Base-by-base conservation (phyloP, 2,113 vertebrate genomes). In the Sebastes schlegelii region DNA sequence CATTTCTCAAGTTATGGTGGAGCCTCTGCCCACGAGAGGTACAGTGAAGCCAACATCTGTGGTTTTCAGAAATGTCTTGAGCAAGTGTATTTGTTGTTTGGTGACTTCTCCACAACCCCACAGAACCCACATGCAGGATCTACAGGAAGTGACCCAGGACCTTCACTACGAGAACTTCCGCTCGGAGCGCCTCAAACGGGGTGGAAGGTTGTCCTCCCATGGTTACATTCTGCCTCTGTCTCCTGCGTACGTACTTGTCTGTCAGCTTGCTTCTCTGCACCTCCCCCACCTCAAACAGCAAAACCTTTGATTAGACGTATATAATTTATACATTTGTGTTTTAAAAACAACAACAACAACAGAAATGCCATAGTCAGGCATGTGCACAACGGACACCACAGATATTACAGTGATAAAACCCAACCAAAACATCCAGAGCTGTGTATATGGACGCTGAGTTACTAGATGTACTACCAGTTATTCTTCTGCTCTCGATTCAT, bases 111-210 rank as follows among this genome's bases (percentile, higher is more conserved):
- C 46, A 4, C 2, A 14, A 21, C 66, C 79, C 55, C 70, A 2
- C 91, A 99, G 98, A 85, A 99, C 98, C 26, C 98, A 99, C 74
- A 99, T 99, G 98, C 98, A 99, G 83, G 98, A 99, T 65, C 97
- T 99, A 13, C 98, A 99, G 94, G 98, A 99, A 88, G 98, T 99
- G 83, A 99, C 98, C 81, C 98, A 99, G 95, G 98, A 99, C 89
- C 97, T 99, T 71, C 98, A 99, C 93, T 99, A 99, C 4, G 98
- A 99, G 95, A 99, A 98, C 94, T 99, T 99, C 95, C 98, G 98
- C 88, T 99, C 98, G 0, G 98, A 99, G 74, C 96, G 98, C 85
- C 97, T 99, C 88, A 99, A 99, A 80, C 96, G 96, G 88, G 98
- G 97, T 7, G 97, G 94, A 97, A 99, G 98, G 98, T 99, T 92